Base-by-base conservation (phyloP, 1,140 invertebrate species). In the Zaprionus kolodkinae region DNA sequence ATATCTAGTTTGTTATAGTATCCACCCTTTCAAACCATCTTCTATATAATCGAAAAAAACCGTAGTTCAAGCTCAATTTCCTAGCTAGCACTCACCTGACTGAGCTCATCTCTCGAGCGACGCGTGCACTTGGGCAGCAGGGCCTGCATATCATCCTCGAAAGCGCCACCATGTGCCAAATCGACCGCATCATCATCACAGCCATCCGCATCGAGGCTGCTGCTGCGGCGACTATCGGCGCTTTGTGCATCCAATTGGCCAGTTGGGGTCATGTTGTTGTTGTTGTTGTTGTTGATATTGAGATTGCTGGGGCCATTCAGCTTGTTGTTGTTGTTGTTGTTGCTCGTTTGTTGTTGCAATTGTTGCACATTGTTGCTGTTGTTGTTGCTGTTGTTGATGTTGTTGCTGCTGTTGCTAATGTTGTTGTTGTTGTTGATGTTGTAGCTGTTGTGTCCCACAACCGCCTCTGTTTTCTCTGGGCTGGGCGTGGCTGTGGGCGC, bases 111-210 rank as follows among this genome's bases (percentile, higher is more conserved):
- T 61, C 91, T 71, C 12, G 88, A 92, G 54, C 85, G 82, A 7
- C 89, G 89, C 48, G 86, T 69, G 63, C 85, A 91, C 63, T 90
- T 91, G 64, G 91, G 91, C 79, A 92, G 13, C 52, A 92, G 67
- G 0, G 91, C 91, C 70, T 92, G 78, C 87, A 92, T 91, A 38
- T 92, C 92, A 66, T 92, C 91, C 61, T 92, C 91, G 35, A 92
- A 91, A 45, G 70, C 65, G 25, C 80, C 89, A n/a, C 64, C 72
- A 30, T 80, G 80, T 10, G 73, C 67, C 55, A 79, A 55, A 7
- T 84, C 83, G 35, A 84, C 77, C 1, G 66, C 86, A 60, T 85
- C 84, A 30, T 86, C 86, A 21, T 87, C 84, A 17, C 40, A 45
- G 1, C 57, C 69, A 54, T 89, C 81, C 35, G 81, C 62, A 36